These are phyloP conservation scores for Gambusia affinis DNA, from an alignment of 2,113 vertebrate species.

Conservation along the genomic window DNA sequence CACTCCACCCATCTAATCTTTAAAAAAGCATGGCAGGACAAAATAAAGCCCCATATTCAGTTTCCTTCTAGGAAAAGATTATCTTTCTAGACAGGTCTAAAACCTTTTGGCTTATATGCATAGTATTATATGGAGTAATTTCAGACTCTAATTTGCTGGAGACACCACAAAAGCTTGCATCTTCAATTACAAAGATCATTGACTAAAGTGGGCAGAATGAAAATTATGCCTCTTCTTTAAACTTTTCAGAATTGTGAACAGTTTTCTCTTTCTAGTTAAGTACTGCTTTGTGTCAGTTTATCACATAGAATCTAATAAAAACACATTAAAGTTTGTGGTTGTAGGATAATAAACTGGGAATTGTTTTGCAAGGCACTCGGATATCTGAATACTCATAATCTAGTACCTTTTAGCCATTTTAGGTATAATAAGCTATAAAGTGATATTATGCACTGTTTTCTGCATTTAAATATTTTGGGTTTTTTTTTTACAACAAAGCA, in stretches of 20 bases:
- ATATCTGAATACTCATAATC: slow-evolving; percentile 25
- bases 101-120: not conserved
- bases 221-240: not conserved
- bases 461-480: slow-evolving; percentile 7
- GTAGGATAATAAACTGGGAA: not conserved
- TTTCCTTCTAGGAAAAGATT: not conserved
- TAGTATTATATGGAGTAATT: not conserved
- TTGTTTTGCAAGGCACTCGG: not conserved
- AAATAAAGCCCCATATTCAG: not conserved
- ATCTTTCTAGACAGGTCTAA: not conserved
- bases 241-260: not conserved
- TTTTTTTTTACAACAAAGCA: slow-evolving; percentile 33
- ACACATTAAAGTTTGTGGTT: not conserved
- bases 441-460: slow-evolving; percentile 16
- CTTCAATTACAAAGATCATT: not conserved
- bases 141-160: not conserved
- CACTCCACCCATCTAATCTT: not conserved
- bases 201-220: not conserved
- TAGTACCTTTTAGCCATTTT: slow-evolving; percentile 25
- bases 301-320: not conserved
- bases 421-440: slow-evolving; percentile 35
- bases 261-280: not conserved
- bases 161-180: not conserved
- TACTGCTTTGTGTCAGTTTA: not conserved
- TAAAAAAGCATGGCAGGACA: not conserved